Evolutionary conservation across 2,888 invertebrate genomes (phyloP), one percentile per base, ranked within the genome.

Genomic region (Autographa gamma): DNA sequence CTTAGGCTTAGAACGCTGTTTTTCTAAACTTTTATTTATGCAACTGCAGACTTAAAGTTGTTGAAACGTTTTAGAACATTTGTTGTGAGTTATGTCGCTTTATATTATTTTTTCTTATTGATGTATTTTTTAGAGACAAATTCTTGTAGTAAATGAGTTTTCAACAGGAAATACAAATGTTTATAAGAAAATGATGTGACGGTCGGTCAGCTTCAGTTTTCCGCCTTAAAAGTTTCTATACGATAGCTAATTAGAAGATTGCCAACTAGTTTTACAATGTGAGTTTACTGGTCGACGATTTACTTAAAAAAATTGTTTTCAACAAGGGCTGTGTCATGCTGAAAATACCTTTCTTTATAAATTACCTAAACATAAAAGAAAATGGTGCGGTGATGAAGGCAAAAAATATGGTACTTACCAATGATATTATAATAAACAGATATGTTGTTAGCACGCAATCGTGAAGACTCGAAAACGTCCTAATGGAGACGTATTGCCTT

Each of bases 141-240:
- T 18, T 74, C 52, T 62, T 58, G 6, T 62, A 25, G 16, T 61
- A 60, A 54, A 43, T 5, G 2, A 9, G 65, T 73, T 43, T 48
- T 58, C 13, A 14, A 7, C 31, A 38, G 63, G 34, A 59, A 41
- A 64, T 69, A 41, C 58, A 66, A 63, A 38, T 64, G 66, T 80
- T 79, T 74, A 73, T 75, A 73, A 68, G 69, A 74, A 81, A 77
- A 82, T 84, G 82, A 80, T 78, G 80, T 75, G 79, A 74, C 74
- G 71, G 71, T 52, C 74, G 69, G 80, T 81, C 81, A 83, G 81
- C 76, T 85, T 78, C 81, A 77, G 83, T 86, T 84, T 78, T 64
- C 74, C 78, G 81, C 74, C 83, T 85, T 85, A 87, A 87, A 84
- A 85, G 82, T 76, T 77, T 78, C 84, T 87, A 88, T 87, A 86